Conservation (phyloP, 1,140 invertebrate species). For the Berghia stephanieae region DNA sequence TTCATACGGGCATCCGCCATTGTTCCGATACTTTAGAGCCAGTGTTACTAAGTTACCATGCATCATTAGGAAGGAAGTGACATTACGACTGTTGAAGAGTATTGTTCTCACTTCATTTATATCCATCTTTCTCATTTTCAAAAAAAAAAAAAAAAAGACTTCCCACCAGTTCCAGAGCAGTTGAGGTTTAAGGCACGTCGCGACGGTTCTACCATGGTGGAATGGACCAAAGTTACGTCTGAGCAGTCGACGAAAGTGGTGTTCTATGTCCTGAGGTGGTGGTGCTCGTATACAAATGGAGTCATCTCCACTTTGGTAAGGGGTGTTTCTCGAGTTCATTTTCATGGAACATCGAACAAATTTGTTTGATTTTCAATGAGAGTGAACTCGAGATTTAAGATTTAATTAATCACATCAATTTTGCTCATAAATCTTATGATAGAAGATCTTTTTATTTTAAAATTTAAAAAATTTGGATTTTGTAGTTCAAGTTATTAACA, state of each 20-base stretch:
- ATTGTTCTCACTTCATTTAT: background rate
- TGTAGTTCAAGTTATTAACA: too few species aligned
- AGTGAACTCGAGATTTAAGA: too few species aligned
- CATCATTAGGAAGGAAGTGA: background rate
- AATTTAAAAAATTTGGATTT: background rate
- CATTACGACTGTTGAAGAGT: background rate
- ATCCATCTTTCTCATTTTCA: background rate
- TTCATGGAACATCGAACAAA: too few species aligned
- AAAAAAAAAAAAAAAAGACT: background rate
- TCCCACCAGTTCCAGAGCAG: slow-evolving; percentile 4
- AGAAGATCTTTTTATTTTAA: background rate
- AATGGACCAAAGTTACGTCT: background rate
- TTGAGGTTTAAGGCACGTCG: slow-evolving; percentile 13
- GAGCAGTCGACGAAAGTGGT: slow-evolving; percentile 6
- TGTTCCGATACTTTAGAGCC: background rate
- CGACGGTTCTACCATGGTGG: slow-evolving; percentile 19
- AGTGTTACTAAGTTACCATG: background rate
- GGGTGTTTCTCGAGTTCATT: too few species aligned
- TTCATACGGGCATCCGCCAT: background rate
- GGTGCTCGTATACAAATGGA: slow-evolving; percentile 30
- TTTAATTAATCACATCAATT: too few species aligned
- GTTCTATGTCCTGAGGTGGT: slow-evolving; percentile 36
- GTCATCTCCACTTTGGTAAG: slow-evolving; percentile 20
- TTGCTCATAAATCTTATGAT: too few species aligned
- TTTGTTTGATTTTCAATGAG: too few species aligned